Percentiles rank a stretch among this genome's conserved stretches.
Evolutionary conservation across 2,113 vertebrate genomes (phyloP).

Genomic region (Hydrochoerus hydrochaeris): DNA sequence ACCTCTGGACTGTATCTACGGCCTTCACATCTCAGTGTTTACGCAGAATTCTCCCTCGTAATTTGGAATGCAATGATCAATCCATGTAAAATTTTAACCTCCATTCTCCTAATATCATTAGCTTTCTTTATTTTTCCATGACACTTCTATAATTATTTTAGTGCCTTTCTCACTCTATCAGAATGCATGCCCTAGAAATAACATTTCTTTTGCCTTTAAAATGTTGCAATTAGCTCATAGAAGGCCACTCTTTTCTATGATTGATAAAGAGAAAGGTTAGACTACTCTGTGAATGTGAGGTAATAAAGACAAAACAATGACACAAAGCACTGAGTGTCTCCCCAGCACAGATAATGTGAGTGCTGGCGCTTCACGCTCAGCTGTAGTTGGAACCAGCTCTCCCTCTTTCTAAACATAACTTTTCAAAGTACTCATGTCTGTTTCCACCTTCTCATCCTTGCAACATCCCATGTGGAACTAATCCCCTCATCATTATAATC

Average conservation of each 20-base stretch:
- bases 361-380: background rate
- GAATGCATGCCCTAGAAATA: background rate
- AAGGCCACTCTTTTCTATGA: background rate
- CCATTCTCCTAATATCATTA: background rate
- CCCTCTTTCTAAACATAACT: background rate
- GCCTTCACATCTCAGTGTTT: background rate
- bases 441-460: background rate
- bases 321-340: background rate
- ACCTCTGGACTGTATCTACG: background rate
- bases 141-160: background rate
- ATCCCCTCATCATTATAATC: background rate
- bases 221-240: background rate
- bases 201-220: background rate
- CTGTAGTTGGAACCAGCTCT: background rate
- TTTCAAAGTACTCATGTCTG: background rate
- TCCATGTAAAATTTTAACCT: background rate
- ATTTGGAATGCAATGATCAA: background rate
- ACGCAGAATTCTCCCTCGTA: background rate
- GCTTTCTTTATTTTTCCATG: background rate
- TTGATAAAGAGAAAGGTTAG: background rate
- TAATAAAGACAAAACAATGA: background rate
- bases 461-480: background rate
- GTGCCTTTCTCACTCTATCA: background rate
- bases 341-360: background rate
- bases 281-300: background rate